Conservation (phyloP, 2,888 invertebrate genomes). For the Tenthredo distinguenda region DNA sequence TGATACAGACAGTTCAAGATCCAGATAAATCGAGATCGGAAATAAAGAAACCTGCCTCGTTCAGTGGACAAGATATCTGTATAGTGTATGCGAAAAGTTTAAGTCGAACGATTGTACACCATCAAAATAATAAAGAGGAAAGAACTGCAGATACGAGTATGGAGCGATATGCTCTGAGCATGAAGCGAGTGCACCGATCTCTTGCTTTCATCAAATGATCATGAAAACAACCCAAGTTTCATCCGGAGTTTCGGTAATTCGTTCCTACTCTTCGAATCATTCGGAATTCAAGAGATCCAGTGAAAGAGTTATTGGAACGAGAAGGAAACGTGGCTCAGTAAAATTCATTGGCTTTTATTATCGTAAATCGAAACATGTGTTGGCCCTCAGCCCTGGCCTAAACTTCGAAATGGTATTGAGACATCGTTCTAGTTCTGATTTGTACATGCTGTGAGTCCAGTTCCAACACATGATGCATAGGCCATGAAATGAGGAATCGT, state of each 20-base stretch:
- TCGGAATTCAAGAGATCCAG: neutral
- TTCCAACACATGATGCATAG: constrained; percentile 87
- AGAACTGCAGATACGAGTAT: no score
- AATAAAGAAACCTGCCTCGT: neutral
- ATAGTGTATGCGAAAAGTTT: neutral
- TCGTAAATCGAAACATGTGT: neutral
- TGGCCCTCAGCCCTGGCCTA: neutral
- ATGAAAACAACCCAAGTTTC: neutral
- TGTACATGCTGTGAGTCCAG: constrained; percentile 72
- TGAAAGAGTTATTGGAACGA: neutral
- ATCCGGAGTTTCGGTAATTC: neutral
- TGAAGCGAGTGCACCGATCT: no score
- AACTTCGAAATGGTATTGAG: neutral
- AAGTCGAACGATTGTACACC: neutral
- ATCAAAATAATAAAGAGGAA: no score
- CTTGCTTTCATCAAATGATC: neutral
- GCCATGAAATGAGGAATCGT: constrained; percentile 88
- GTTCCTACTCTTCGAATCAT: neutral
- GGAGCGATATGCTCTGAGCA: no score
- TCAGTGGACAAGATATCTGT: neutral
- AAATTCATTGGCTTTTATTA: neutral
- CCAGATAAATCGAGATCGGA: neutral
- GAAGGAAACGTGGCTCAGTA: neutral
- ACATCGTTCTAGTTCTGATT: neutral
- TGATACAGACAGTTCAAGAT: neutral